Conservation (phyloP, 2,888 invertebrate species). For the Rugalucina vietnamica region DNA sequence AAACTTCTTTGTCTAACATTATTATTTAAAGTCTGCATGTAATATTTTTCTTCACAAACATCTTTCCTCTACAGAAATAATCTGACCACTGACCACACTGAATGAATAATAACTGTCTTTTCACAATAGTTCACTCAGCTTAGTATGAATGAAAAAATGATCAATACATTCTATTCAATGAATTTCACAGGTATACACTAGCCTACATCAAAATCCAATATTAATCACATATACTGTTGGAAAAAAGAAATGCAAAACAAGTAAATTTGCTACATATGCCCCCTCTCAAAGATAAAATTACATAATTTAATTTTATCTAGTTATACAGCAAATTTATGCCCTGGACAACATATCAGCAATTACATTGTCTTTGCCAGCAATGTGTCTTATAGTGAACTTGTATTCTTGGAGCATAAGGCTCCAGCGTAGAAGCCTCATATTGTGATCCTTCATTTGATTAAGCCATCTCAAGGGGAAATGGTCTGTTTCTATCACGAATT, state of each 20-base stretch:
- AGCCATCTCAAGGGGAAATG: slow-evolving; percentile 34
- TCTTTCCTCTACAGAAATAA: too few relatives aligned
- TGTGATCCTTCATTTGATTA: slow-evolving; percentile 14
- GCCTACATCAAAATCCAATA: too few relatives aligned
- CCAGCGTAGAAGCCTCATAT: slow-evolving; percentile 28
- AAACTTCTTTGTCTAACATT: too few relatives aligned
- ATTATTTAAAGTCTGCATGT: too few relatives aligned
- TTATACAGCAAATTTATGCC: neutral
- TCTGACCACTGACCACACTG: too few relatives aligned
- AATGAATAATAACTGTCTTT: too few relatives aligned
- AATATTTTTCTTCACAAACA: too few relatives aligned
- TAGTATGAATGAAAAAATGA: too few relatives aligned
- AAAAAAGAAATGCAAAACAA: neutral
- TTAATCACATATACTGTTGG: too few relatives aligned
- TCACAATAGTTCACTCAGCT: too few relatives aligned
- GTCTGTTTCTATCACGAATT: slow-evolving; percentile 39
- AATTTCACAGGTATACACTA: too few relatives aligned
- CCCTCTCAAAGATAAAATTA: neutral
- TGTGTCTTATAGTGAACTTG: slow-evolving; percentile 1
- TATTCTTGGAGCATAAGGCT: slow-evolving; percentile 13
- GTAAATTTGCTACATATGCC: slow-evolving; percentile 2
- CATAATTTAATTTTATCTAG: neutral
- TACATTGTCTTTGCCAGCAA: neutral
- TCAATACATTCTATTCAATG: too few relatives aligned
- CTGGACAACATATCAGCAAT: slow-evolving; percentile 7